A percentile compares a stretch with the other conserved stretches of the same genome.
These are phyloP conservation scores for Rhagium mordax DNA, from an alignment of 2,888 invertebrate species.

Conservation along the genomic window DNA sequence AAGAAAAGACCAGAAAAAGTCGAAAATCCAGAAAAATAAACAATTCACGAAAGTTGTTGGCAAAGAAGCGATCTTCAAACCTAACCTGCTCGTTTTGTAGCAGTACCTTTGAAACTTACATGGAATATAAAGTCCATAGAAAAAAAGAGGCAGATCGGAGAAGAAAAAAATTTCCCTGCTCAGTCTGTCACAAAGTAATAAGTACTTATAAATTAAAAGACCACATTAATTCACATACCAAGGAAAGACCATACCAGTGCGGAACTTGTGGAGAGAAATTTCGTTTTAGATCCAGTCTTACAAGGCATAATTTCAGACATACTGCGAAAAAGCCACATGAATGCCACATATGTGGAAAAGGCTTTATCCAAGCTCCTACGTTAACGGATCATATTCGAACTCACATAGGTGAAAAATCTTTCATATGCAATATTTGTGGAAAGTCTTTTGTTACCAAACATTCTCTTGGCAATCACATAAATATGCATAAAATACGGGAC, in stretches of 20 bases:
- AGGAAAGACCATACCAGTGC: constrained; percentile 47
- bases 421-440: constrained; percentile 58
- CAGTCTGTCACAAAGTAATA: constrained; percentile 43
- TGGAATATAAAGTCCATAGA: constrained; percentile 42
- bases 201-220: constrained; percentile 46
- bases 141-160: constrained; percentile 47
- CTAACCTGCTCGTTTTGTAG: constrained; percentile 44
- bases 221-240: constrained; percentile 49
- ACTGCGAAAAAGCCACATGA: constrained; percentile 46
- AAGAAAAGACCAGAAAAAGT: background rate
- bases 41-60: background rate
- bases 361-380: constrained; percentile 48
- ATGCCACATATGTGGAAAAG: constrained; percentile 49
- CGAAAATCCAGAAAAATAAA: constrained; percentile 3
- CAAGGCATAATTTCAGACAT: constrained; percentile 44
- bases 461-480: constrained; percentile 44
- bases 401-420: constrained; percentile 49
- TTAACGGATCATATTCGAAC: constrained; percentile 49
- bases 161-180: constrained; percentile 43
- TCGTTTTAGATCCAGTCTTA: constrained; percentile 44
- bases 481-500: constrained; percentile 40
- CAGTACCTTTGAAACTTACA: constrained; percentile 37
- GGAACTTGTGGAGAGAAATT: constrained; percentile 44
- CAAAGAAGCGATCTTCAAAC: constrained; percentile 10
- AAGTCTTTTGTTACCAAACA: constrained; percentile 60